phyloP scores from a whole-genome alignment of 2,888 invertebrate species.

The Mythimna pallens region DNA sequence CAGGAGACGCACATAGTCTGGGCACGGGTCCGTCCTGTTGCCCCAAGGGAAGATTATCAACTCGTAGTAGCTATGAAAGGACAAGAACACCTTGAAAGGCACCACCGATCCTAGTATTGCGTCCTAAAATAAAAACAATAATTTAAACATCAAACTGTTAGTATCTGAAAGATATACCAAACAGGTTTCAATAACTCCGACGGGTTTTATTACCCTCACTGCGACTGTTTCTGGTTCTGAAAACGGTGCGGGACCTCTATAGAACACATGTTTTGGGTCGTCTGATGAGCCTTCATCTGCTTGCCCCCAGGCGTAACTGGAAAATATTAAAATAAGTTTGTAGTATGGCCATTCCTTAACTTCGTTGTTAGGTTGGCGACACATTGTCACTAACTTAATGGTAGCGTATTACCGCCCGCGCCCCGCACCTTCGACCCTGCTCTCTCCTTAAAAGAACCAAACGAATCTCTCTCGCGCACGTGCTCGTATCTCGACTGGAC shows the following conservation, averaged over 20 bases:
- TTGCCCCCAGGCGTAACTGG: slow-evolving; percentile 94
- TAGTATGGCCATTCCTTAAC: too few species aligned
- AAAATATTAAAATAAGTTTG: slow-evolving; percentile 4
- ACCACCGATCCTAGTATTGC: slow-evolving; percentile 79
- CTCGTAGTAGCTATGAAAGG: slow-evolving; percentile 87
- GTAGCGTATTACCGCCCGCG: too few species aligned
- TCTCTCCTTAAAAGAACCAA: too few species aligned
- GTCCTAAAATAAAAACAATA: slow-evolving; percentile 72
- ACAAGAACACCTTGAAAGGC: slow-evolving; percentile 84
- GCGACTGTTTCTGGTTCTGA: slow-evolving; percentile 97
- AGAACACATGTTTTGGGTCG: slow-evolving; percentile 95
- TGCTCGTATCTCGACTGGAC: too few species aligned
- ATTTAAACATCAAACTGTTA: background rate
- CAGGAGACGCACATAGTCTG: slow-evolving; percentile 81
- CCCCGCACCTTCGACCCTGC: too few species aligned
- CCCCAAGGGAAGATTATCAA: slow-evolving; percentile 88
- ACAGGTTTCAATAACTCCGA: background rate
- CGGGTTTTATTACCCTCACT: slow-evolving; percentile 77
- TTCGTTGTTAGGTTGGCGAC: too few species aligned
- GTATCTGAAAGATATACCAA: background rate
- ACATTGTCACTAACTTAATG: too few species aligned
- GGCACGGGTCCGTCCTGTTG: slow-evolving; percentile 81
- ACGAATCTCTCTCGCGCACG: too few species aligned
- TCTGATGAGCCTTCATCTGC: slow-evolving; percentile 94
- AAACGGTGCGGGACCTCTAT: slow-evolving; percentile 94